phyloP scores from a whole-genome alignment of 2,113 vertebrate genomes.

The Uria aalge region DNA sequence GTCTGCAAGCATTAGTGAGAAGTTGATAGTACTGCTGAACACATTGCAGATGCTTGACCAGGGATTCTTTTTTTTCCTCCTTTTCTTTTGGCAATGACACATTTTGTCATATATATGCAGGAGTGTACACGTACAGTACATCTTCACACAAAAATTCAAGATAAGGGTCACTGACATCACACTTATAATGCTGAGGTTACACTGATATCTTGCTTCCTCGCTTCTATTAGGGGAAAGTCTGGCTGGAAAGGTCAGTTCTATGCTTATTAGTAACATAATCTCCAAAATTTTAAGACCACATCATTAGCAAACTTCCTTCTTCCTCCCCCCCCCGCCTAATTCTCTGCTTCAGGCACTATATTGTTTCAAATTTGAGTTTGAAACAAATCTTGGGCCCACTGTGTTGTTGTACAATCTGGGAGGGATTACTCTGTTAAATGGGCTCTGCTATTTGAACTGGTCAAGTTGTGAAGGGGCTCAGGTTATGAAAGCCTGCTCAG shows the following conservation, averaged over 20 bases:
- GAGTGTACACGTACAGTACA: not conserved
- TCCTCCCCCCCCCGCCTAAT: not conserved
- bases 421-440: not conserved
- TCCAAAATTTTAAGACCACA: not conserved
- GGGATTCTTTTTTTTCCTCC: not conserved
- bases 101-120: not conserved
- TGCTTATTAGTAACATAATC: not conserved
- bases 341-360: not conserved
- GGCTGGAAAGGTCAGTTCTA: not conserved
- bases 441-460: not conserved
- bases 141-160: not conserved
- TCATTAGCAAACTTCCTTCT: fast-evolving
- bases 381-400: not conserved
- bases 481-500: not conserved
- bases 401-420: too few relatives aligned
- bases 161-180: not conserved
- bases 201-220: not conserved
- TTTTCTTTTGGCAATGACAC: not conserved
- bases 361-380: not conserved
- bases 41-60: not conserved
- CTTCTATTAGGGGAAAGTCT: not conserved
- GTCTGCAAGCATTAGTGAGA: not conserved
- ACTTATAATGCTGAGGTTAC: not conserved
- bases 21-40: not conserved
- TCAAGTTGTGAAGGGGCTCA: not conserved